A percentile compares a stretch with the other conserved stretches of the same genome.
These are phyloP conservation scores for Napeogenes sylphis DNA, from an alignment of 2,888 invertebrate genomes.

Conservation along the genomic window DNA sequence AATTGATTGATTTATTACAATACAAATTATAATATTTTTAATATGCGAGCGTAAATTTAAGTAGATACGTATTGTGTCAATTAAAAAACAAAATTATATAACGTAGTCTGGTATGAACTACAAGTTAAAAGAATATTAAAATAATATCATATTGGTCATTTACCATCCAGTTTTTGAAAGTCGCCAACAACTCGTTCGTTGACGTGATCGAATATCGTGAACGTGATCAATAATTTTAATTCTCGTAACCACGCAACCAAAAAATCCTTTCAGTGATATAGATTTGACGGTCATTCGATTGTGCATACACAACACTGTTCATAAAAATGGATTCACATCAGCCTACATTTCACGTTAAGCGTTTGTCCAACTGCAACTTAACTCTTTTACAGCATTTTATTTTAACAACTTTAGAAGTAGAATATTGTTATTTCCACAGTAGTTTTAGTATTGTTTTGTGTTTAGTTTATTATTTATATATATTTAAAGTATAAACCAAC, in stretches of 20 bases:
- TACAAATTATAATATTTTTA: no score
- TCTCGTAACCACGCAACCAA: constrained; percentile 5
- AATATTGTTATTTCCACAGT: background rate
- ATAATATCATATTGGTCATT: constrained; percentile 1
- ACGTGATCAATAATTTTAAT: constrained; percentile 15
- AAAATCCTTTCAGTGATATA: background rate
- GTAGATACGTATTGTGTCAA: no score
- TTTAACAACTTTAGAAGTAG: background rate
- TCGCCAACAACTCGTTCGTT: background rate
- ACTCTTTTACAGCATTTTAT: constrained; percentile 2
- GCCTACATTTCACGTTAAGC: background rate
- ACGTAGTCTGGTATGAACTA: background rate
- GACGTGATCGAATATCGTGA: constrained; percentile 2
- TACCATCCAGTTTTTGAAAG: constrained; percentile 5
- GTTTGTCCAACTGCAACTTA: constrained; percentile 6
- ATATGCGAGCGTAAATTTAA: no score
- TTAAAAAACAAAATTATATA: background rate
- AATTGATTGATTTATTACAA: constrained; percentile 20
- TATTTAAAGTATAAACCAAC: no score
- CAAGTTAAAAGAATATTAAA: background rate
- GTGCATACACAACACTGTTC: no score
- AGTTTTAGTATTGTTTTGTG: background rate
- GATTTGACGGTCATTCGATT: no score
- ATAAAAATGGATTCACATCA: background rate
- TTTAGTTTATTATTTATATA: background rate